A percentile compares a stretch with the other conserved stretches of the same genome.
Conservation (phyloP, 2,888 invertebrate species). For the Xylota sylvarum region DNA sequence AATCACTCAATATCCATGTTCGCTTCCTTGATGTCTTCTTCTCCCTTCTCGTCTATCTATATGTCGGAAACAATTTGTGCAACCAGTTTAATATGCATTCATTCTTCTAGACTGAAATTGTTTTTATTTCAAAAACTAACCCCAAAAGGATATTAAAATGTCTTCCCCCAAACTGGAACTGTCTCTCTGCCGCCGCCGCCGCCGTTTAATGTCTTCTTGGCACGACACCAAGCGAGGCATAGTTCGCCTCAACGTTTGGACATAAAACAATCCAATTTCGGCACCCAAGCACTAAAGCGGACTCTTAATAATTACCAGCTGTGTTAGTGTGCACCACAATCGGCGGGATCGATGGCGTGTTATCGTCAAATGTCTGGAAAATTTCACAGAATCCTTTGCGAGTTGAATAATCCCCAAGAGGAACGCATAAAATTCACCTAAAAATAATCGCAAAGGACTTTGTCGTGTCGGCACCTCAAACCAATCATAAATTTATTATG, state of each 20-base stretch:
- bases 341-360: conserved; percentile 31
- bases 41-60: not conserved
- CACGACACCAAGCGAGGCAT: conserved; percentile 45
- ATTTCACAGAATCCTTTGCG: conserved; percentile 35
- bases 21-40: conserved; percentile 37
- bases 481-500: conserved; percentile 71
- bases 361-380: conserved; percentile 19
- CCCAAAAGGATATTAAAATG: conserved; percentile 29
- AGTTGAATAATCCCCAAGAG: conserved; percentile 2
- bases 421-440: conserved; percentile 53
- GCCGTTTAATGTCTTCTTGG: conserved; percentile 53
- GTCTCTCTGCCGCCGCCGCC: conserved; percentile 33
- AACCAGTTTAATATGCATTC: conserved; percentile 46
- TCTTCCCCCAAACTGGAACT: conserved; percentile 12
- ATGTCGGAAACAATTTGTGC: conserved; percentile 52
- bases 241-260: not conserved
- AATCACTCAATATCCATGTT: conserved; percentile 63
- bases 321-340: conserved; percentile 39
- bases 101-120: conserved; percentile 21
- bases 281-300: conserved; percentile 19
- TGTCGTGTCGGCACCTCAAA: conserved; percentile 44
- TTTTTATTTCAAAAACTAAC: conserved; percentile 4
- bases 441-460: conserved; percentile 14
- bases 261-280: conserved; percentile 63
- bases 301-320: conserved; percentile 56